Conservation (phyloP, 2,888 invertebrate species). For the Agrilus biguttatus region DNA sequence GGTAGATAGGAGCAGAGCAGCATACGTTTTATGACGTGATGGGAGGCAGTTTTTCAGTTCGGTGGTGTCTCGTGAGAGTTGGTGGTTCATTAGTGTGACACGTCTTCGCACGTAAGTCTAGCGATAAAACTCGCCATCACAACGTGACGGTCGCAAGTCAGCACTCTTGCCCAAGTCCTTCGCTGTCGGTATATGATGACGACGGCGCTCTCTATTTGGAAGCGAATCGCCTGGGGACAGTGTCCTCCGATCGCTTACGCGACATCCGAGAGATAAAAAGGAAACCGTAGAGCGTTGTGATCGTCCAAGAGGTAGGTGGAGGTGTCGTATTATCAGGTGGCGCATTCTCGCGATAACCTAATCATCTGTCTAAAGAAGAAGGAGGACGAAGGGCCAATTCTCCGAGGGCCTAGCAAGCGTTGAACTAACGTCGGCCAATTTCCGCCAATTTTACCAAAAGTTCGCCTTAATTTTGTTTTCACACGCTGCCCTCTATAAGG, state of each 20-base stretch:
- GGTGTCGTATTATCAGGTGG: constrained; percentile 2
- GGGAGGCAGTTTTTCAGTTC: constrained; percentile 6
- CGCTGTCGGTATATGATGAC: too few relatives aligned
- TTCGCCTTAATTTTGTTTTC: constrained; percentile 42
- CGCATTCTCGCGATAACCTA: constrained; percentile 26
- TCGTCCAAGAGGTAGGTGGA: too few relatives aligned
- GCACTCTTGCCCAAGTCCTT: constrained; percentile 18
- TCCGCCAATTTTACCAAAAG: constrained; percentile 45
- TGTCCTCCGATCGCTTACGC: constrained; percentile 14
- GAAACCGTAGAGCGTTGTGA: too few relatives aligned
- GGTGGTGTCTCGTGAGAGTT: constrained; percentile 20
- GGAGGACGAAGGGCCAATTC: constrained; percentile 26
- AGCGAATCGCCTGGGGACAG: constrained; percentile 17
- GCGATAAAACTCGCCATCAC: constrained; percentile 23
- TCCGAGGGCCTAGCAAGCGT: constrained; percentile 24
- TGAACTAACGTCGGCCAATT: constrained; percentile 37
- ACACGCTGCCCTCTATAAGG: constrained; percentile 29
- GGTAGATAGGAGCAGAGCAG: too few relatives aligned
- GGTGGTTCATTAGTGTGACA: constrained; percentile 27
- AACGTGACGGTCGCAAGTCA: constrained; percentile 25
- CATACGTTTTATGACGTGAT: too few relatives aligned
- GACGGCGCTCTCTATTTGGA: constrained; percentile 12
- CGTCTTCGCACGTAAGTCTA: constrained; percentile 27
- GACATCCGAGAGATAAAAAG: constrained; percentile 5
- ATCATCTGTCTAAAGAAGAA: constrained; percentile 22